Base-by-base conservation (phyloP, 2,888 invertebrate genomes). In the Unio delphinus region DNA sequence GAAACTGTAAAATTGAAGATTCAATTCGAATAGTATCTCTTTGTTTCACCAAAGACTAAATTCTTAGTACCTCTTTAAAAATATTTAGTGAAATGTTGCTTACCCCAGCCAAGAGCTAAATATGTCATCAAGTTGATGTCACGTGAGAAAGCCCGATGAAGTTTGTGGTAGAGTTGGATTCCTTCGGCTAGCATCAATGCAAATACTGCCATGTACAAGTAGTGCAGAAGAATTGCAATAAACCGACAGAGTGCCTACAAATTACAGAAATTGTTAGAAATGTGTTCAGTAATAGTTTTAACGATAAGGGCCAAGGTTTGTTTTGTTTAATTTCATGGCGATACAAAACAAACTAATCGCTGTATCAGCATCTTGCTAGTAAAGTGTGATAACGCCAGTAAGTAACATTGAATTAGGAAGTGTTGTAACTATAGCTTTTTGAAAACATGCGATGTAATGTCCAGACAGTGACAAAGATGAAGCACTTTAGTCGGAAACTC, bases 131-230 rank as follows among this genome's bases (percentile, higher is more conserved):
- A 66, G 30, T 71, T 69, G 23, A 62, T 55, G 28, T 79, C 73
- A 15, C 60, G 57, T 17, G 64, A 60, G 61, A 80, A 77, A 23
- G 76, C 79, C n/a, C 70, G 59, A 61, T 76, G 70, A 11, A 80
- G 69, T 59, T 78, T 76, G 54, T 76, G 76, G 64, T 74, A 79
- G 23, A 83, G 73, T 45, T 79, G 74, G 11, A 81, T 69, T 1
- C 80, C 79, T 64, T 80, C 78, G n/a, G 75, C 74, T 57, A 83
- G 68, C 76, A 83, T 80, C 72, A 80, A 72, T 4, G 75, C 71
- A 62, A 80, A 80, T 26, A 78, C 78, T 8, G 72, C 70, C 69
- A 81, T 68, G 62, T 72, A 75, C 45, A 79, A 73, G 69, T 77
- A 82, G 66, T 80, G 78, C 11, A 82, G 72, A 30, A 74, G 61